phyloP scores from a whole-genome alignment of 2,888 invertebrate genomes.

The Drosophila austrosaltans region DNA sequence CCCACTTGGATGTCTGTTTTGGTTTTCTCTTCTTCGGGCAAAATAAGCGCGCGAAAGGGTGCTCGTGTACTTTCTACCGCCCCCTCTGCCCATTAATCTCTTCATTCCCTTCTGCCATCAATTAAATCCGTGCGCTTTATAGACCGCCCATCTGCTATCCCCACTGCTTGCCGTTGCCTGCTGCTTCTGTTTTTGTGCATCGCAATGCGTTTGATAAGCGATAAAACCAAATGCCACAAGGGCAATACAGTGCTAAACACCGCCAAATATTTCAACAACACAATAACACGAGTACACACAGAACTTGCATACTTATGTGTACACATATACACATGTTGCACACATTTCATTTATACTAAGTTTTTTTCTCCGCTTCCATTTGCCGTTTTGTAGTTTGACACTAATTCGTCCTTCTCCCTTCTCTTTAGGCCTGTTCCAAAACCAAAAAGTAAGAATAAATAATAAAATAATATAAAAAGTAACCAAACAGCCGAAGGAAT shows the following conservation, averaged over 20 bases:
- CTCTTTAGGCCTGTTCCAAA: conserved; percentile 16
- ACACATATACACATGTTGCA: conserved; percentile 69
- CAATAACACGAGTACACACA: conserved; percentile 21
- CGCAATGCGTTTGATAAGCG: conserved; percentile 69
- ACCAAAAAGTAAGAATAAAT: not conserved
- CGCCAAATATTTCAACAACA: conserved; percentile 22
- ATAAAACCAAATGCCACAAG: conserved; percentile 55
- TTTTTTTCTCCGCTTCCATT: conserved; percentile 29
- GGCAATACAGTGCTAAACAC: conserved; percentile 7
- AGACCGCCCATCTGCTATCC: not conserved
- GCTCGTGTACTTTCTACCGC: conserved; percentile 75
- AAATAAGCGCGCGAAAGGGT: conserved; percentile 77
- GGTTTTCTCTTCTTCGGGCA: conserved; percentile 70
- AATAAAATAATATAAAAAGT: conserved; percentile 19
- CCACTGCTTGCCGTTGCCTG: not conserved
- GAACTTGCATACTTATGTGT: conserved; percentile 6
- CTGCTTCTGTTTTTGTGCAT: conserved; percentile 45
- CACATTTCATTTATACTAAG: conserved; percentile 42
- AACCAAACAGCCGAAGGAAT: conserved; percentile 54
- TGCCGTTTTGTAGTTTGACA: conserved; percentile 33
- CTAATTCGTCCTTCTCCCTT: conserved; percentile 39
- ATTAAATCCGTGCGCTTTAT: not conserved
- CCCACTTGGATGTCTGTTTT: conserved; percentile 63
- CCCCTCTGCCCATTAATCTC: conserved; percentile 11
- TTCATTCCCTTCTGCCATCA: conserved; percentile 28